Evolutionary conservation across 2,797 vertebrate species (phyloP).

Genomic region (Hypotaenidia okinawae): DNA sequence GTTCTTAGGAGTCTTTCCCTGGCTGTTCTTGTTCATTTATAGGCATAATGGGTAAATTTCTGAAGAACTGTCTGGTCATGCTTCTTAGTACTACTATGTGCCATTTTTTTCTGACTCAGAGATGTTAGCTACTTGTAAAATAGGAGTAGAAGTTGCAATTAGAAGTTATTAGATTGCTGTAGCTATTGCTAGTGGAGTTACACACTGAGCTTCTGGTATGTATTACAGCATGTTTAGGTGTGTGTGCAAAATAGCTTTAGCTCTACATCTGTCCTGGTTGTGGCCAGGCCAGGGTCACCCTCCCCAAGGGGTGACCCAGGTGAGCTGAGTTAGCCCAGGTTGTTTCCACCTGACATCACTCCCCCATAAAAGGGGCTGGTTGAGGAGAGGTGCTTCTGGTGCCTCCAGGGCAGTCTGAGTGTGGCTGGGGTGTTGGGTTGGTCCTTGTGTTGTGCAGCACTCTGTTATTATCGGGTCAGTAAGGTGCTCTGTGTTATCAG

Average conservation of each 20-base stretch:
- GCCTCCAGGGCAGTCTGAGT: no score
- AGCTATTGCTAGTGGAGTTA: background rate
- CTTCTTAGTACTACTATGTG: background rate
- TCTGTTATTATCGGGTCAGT: no score
- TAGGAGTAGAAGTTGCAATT: background rate
- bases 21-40: background rate
- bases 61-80: background rate
- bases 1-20: background rate
- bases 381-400: no score
- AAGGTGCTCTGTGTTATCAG: no score
- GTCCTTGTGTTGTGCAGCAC: no score
- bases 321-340: no score
- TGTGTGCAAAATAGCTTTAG: background rate
- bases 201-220: background rate
- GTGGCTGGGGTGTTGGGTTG: no score
- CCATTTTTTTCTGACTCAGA: background rate
- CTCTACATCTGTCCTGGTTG: background rate
- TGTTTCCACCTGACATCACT: no score
- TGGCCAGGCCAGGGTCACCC: no score
- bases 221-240: background rate
- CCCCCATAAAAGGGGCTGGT: no score
- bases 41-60: background rate
- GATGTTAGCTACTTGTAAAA: background rate
- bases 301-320: no score
- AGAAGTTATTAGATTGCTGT: background rate